Evolutionary conservation across 1,140 invertebrate genomes (phyloP).

Genomic region (Neotoxoptera formosana): DNA sequence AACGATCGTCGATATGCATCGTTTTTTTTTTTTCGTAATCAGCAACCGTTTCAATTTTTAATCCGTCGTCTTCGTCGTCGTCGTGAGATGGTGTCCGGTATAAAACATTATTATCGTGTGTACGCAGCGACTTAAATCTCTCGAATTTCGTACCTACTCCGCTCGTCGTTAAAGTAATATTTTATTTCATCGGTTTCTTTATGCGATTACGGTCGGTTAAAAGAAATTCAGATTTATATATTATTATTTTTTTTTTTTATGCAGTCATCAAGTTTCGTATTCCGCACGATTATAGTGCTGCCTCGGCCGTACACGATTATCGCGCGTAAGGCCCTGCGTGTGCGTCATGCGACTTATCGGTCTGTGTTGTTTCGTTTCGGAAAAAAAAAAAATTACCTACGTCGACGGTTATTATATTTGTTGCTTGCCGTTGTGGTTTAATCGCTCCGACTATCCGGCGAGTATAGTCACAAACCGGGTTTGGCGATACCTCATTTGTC

Average conservation of each 20-base stretch:
- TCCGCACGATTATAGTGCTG: conserved; percentile 8
- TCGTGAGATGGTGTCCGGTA: background rate
- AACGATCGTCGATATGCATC: too few species aligned
- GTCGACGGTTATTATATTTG: background rate
- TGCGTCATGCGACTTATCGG: background rate
- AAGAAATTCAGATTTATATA: background rate
- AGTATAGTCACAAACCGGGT: background rate
- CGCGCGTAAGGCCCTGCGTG: background rate
- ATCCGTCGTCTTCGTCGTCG: background rate
- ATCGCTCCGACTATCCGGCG: background rate
- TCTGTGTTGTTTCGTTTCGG: background rate
- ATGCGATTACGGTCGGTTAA: background rate
- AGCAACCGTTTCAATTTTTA: background rate
- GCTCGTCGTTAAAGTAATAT: background rate
- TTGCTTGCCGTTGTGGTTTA: background rate
- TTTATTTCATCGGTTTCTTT: background rate
- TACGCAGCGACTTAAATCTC: background rate
- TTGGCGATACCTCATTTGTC: background rate
- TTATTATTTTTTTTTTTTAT: background rate
- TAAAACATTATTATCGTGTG: background rate
- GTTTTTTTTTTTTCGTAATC: background rate
- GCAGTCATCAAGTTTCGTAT: background rate
- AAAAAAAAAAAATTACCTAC: background rate
- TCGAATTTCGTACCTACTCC: background rate
- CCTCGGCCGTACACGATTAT: background rate